These are phyloP conservation scores for Bruchidius siliquastri DNA, from an alignment of 2,888 invertebrate genomes.

Conservation along the genomic window DNA sequence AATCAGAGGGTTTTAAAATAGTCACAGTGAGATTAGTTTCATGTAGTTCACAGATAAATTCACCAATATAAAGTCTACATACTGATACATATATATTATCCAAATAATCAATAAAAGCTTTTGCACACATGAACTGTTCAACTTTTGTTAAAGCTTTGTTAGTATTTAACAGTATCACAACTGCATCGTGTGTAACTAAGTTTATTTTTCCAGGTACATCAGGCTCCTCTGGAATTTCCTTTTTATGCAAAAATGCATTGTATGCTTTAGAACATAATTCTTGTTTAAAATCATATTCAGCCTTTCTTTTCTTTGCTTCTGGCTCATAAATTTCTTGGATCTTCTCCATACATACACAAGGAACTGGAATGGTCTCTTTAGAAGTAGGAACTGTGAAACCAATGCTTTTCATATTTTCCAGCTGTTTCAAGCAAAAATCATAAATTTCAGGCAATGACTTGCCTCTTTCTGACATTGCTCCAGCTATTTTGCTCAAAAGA, in stretches of 20 bases:
- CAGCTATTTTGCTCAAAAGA: conserved; percentile 62
- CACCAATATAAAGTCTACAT: conserved; percentile 27
- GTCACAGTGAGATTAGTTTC: conserved; percentile 53
- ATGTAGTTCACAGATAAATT: conserved; percentile 23
- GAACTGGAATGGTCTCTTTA: conserved; percentile 31
- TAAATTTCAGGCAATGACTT: conserved; percentile 56
- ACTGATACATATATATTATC: conserved; percentile 23
- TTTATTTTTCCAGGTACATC: conserved; percentile 11
- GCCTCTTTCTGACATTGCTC: conserved; percentile 66
- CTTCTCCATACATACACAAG: not conserved
- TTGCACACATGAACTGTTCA: conserved; percentile 63
- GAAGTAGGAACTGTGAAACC: conserved; percentile 44
- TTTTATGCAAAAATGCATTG: not conserved
- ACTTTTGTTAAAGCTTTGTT: conserved; percentile 66
- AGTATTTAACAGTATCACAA: conserved; percentile 72
- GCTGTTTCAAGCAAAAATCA: conserved; percentile 47
- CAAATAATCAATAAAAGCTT: conserved; percentile 38
- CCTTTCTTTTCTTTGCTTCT: not conserved
- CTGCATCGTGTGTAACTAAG: conserved; percentile 28
- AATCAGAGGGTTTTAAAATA: conserved; percentile 54
- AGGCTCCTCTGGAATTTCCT: conserved; percentile 3
- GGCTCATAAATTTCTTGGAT: not conserved
- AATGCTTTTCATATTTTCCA: conserved; percentile 60
- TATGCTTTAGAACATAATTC: not conserved
- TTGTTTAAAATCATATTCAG: conserved; percentile 1